These are phyloP conservation scores for Latrodectus hesperus DNA, from an alignment of 2,888 invertebrate genomes.

Conservation along the genomic window DNA sequence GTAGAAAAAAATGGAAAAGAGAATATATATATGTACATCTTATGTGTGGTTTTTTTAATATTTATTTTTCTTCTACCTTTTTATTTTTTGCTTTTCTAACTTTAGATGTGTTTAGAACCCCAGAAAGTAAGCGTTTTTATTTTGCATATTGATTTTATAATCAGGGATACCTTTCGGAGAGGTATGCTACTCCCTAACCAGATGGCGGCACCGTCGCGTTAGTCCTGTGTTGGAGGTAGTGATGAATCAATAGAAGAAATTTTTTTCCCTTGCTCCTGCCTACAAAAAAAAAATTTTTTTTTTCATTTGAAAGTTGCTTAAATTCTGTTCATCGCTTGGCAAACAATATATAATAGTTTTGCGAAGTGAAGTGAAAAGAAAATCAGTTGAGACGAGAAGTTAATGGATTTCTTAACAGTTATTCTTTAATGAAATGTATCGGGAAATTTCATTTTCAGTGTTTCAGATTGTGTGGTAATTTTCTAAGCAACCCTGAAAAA, in stretches of 20 bases:
- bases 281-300: slow-evolving; percentile 23
- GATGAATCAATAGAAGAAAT: background rate
- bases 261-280: background rate
- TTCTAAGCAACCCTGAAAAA: too few species aligned
- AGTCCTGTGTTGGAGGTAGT: background rate
- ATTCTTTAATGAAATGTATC: background rate
- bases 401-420: background rate
- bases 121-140: slow-evolving; percentile 51
- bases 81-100: background rate
- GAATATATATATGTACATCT: too few species aligned
- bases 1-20: background rate
- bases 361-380: background rate
- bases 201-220: slow-evolving; percentile 46
- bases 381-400: background rate
- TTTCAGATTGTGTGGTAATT: too few species aligned
- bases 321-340: slow-evolving; percentile 26
- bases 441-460: background rate
- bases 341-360: background rate
- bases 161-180: slow-evolving; percentile 49
- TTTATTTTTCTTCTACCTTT: background rate
- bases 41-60: too few species aligned
- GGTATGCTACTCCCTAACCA: slow-evolving; percentile 14
- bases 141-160: slow-evolving; percentile 67
- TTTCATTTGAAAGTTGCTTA: background rate
- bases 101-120: background rate